Evolutionary conservation across 2,888 invertebrate genomes (phyloP).

Genomic region (Nycteola revayana): DNA sequence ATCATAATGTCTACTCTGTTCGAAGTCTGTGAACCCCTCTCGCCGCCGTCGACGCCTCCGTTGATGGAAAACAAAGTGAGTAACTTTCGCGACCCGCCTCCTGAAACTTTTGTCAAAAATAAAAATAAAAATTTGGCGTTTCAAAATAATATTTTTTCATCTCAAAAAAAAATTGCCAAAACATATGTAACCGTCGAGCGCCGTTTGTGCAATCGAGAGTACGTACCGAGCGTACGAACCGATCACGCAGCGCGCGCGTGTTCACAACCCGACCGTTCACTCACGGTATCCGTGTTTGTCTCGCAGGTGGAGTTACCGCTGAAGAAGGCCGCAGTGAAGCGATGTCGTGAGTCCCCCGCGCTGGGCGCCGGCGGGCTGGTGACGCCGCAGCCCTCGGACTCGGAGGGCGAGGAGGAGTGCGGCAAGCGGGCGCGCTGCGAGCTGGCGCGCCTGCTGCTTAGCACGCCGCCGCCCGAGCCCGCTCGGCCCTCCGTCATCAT

Average conservation of each 20-base stretch:
- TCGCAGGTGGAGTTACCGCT: conserved; percentile 68
- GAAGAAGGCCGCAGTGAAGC: conserved; percentile 66
- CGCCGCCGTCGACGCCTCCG: conserved; percentile 88
- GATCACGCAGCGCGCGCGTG: conserved; percentile 74
- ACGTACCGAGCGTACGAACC: conserved; percentile 47
- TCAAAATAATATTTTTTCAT: conserved; percentile 6
- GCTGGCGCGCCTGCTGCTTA: conserved; percentile 76
- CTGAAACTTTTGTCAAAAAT: conserved; percentile 21
- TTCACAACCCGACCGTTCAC: conserved; percentile 60
- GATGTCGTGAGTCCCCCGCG: conserved; percentile 56
- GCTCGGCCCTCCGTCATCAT: conserved; percentile 89
- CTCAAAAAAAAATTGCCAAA: conserved; percentile 13
- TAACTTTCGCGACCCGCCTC: conserved; percentile 41
- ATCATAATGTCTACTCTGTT: conserved; percentile 69
- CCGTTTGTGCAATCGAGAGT: conserved; percentile 70
- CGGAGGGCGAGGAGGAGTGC: conserved; percentile 86
- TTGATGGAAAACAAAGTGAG: conserved; percentile 82
- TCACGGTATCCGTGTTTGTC: conserved; percentile 35
- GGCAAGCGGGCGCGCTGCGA: conserved; percentile 74
- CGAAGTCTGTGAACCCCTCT: conserved; percentile 81
- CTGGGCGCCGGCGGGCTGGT: conserved; percentile 67
- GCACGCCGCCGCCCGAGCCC: conserved; percentile 81
- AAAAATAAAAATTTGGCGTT: conserved; percentile 15
- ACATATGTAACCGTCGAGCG: conserved; percentile 11
- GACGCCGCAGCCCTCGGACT: conserved; percentile 93